Evolutionary conservation across 2,113 vertebrate genomes (phyloP).

Genomic region (Hemibagrus wyckioides): DNA sequence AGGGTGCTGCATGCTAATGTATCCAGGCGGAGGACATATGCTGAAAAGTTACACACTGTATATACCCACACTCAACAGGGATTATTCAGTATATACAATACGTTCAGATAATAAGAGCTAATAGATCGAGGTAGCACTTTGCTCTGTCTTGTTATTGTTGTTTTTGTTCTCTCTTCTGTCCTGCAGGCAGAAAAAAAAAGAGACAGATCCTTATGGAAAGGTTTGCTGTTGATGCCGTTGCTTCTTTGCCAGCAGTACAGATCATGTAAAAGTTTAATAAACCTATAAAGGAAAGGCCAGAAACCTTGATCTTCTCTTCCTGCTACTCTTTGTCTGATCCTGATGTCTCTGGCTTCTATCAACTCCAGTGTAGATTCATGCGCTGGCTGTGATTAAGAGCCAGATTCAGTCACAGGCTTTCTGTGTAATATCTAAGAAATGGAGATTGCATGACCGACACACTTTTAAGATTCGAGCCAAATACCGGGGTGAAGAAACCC

Average conservation of each 20-base stretch:
- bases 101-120: slow-evolving; percentile 41
- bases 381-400: slow-evolving; percentile 49
- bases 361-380: slow-evolving; percentile 34
- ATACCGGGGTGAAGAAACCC: slow-evolving; percentile 27
- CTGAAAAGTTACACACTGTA: slow-evolving; percentile 43
- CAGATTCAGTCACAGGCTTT: slow-evolving; percentile 40
- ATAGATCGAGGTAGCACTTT: slow-evolving; percentile 2
- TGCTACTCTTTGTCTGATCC: slow-evolving; percentile 40
- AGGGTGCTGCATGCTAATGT: slow-evolving; percentile 54
- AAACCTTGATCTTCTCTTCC: background rate
- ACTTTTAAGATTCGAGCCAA: slow-evolving; percentile 18
- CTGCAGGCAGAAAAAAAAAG: background rate
- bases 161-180: background rate
- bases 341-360: slow-evolving; percentile 46
- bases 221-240: background rate
- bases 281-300: slow-evolving; percentile 24
- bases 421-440: slow-evolving; percentile 44
- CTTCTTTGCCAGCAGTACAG: background rate
- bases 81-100: slow-evolving; percentile 38
- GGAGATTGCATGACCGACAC: slow-evolving; percentile 46
- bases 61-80: slow-evolving; percentile 38
- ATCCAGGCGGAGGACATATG: slow-evolving; percentile 49
- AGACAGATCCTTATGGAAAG: background rate
- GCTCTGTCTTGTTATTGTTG: background rate
- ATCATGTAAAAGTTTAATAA: slow-evolving; percentile 29